These are phyloP conservation scores for Caloenas nicobarica DNA, from an alignment of 2,113 vertebrate genomes.

Conservation along the genomic window DNA sequence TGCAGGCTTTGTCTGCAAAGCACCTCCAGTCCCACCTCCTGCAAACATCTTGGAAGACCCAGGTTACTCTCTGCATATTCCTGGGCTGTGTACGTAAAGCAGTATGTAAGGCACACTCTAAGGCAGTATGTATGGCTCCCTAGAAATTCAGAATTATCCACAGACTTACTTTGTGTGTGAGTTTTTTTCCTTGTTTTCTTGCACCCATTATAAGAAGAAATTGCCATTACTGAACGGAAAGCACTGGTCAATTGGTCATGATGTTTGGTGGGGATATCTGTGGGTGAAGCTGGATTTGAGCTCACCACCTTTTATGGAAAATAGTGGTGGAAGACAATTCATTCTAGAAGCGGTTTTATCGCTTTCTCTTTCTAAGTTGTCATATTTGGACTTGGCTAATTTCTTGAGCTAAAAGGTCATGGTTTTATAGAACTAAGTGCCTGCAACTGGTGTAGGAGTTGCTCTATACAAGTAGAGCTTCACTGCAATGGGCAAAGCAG, in stretches of 20 bases:
- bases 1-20: not conserved
- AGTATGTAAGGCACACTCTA: not conserved
- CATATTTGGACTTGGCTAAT: not conserved
- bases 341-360: not conserved
- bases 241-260: not conserved
- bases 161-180: too few species aligned
- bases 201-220: not conserved
- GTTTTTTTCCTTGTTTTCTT: not conserved
- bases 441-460: not conserved
- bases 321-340: not conserved
- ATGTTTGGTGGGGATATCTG: not conserved
- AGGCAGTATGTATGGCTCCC: not conserved
- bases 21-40: accelerated
- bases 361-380: not conserved
- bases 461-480: not conserved
- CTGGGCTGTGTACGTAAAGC: not conserved
- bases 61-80: not conserved
- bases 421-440: not conserved
- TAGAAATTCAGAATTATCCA: not conserved
- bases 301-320: not conserved
- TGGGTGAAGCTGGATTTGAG: not conserved
- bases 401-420: not conserved
- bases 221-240: not conserved
- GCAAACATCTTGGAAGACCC: accelerated
- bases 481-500: not conserved